Conservation (phyloP, 1,140 invertebrate species). For the Lasioglossum albipes region DNA sequence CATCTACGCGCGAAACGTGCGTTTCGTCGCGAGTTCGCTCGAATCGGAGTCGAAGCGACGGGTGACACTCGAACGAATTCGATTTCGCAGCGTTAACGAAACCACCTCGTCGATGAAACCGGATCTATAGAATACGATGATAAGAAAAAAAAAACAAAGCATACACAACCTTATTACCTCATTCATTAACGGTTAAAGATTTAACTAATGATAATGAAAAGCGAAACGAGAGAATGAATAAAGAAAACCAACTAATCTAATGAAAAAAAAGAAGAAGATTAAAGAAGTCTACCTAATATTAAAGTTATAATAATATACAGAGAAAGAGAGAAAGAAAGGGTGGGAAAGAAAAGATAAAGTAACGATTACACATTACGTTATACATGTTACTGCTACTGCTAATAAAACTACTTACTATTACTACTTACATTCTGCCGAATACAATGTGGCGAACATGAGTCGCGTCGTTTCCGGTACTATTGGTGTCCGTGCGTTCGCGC, state of each 20-base stretch:
- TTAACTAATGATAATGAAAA: slow-evolving; percentile 70
- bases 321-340: slow-evolving; percentile 23
- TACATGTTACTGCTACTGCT: slow-evolving; percentile 68
- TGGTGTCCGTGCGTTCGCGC: too few relatives aligned
- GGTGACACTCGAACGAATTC: slow-evolving; percentile 52
- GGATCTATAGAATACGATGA: slow-evolving; percentile 49
- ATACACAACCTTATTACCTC: slow-evolving; percentile 80
- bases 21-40: slow-evolving; percentile 25
- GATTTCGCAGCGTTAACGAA: slow-evolving; percentile 56
- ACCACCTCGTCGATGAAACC: slow-evolving; percentile 66
- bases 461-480: not conserved
- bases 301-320: slow-evolving; percentile 78
- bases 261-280: slow-evolving; percentile 59
- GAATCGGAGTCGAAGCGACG: slow-evolving; percentile 39
- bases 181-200: slow-evolving; percentile 79
- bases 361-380: slow-evolving; percentile 76
- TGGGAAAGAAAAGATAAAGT: slow-evolving; percentile 50
- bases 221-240: slow-evolving; percentile 68
- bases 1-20: slow-evolving; percentile 41
- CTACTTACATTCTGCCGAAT: slow-evolving; percentile 47
- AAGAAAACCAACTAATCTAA: slow-evolving; percentile 68
- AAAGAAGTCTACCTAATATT: slow-evolving; percentile 75
- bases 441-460: slow-evolving; percentile 15
- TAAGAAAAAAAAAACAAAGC: slow-evolving; percentile 56
- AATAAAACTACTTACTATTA: slow-evolving; percentile 56